phyloP scores from a whole-genome alignment of 2,888 invertebrate species.

The Caenorhabditis japonica region DNA sequence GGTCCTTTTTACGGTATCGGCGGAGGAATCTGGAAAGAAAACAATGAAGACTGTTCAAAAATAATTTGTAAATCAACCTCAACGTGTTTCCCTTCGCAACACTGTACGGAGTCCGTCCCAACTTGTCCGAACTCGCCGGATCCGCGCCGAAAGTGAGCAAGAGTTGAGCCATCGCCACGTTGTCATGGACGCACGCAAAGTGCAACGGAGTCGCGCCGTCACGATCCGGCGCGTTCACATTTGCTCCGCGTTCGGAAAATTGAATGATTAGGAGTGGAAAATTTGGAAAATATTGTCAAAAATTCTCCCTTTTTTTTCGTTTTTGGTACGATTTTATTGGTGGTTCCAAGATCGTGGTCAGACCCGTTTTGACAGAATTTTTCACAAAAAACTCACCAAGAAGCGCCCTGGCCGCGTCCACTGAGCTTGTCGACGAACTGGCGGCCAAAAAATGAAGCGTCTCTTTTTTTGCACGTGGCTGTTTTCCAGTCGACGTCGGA shows the following conservation, averaged over 20 bases:
- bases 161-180: conserved; percentile 71
- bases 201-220: conserved; percentile 70
- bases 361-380: too few species aligned
- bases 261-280: neutral
- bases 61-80: conserved; percentile 19
- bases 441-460: conserved; percentile 43
- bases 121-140: conserved; percentile 52
- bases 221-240: conserved; percentile 79
- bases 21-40: conserved; percentile 48
- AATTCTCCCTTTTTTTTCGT: neutral
- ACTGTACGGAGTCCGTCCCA: conserved; percentile 58
- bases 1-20: conserved; percentile 42
- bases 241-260: conserved; percentile 51
- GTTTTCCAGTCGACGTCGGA: conserved; percentile 17
- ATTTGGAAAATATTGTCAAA: conserved; percentile 1
- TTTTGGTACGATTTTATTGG: neutral
- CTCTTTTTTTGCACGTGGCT: conserved; percentile 33
- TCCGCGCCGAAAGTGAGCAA: conserved; percentile 70
- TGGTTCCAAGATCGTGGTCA: too few species aligned
- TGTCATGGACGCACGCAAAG: conserved; percentile 69
- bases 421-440: conserved; percentile 45
- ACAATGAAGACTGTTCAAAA: too few species aligned
- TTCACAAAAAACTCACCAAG: conserved; percentile 35
- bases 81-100: conserved; percentile 60
- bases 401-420: conserved; percentile 46